Conservation (phyloP, 2,113 vertebrate genomes). For the Onychostruthus taczanowskii region DNA sequence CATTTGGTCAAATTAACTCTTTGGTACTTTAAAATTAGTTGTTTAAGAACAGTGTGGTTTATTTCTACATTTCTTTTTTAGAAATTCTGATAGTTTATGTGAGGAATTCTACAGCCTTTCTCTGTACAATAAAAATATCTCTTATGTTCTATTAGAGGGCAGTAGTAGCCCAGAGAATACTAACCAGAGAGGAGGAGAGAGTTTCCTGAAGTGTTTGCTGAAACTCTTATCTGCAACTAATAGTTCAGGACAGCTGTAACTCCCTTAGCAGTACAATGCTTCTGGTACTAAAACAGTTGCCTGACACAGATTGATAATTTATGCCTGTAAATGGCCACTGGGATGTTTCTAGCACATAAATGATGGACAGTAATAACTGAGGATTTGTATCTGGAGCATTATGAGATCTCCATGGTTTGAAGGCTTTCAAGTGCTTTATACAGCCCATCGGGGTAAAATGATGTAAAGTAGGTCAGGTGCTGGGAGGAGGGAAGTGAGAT, state of each 20-base stretch:
- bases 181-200: neutral
- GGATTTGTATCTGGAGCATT: constrained; percentile 23
- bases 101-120: neutral
- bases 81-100: neutral
- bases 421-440: constrained; percentile 24
- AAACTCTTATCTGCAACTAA: neutral
- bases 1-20: neutral
- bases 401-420: neutral
- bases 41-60: neutral
- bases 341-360: neutral
- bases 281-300: neutral
- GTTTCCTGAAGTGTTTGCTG: neutral
- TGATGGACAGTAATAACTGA: constrained; percentile 11
- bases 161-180: neutral
- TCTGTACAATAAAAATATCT: neutral
- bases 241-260: neutral
- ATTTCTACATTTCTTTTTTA: neutral
- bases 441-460: neutral
- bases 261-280: neutral
- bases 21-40: neutral
- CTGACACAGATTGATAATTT: constrained; percentile 32
- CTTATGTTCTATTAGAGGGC: neutral
- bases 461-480: constrained; percentile 58
- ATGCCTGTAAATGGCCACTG: neutral
- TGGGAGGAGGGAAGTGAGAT: neutral